phyloP scores from a whole-genome alignment of 1,140 invertebrate genomes.

The Drosophila simulans region DNA sequence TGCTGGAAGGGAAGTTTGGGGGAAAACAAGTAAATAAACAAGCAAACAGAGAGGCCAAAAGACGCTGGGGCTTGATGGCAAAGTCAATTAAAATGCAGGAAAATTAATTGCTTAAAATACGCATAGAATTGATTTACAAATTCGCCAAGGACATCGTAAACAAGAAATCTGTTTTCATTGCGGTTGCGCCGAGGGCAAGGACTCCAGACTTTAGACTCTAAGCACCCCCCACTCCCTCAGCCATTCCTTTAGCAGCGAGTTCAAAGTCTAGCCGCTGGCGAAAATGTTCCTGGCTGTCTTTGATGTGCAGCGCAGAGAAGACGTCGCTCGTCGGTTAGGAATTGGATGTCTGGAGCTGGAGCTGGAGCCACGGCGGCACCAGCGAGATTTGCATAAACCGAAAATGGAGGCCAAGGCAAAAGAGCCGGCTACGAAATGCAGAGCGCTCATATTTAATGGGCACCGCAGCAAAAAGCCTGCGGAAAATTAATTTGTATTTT shows the following conservation, averaged over 20 bases:
- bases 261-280: constrained; percentile 71
- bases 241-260: constrained; percentile 32
- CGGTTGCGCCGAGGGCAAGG: constrained; percentile 63
- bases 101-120: constrained; percentile 80
- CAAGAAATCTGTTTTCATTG: constrained; percentile 82
- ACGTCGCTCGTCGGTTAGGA: background rate
- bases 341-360: constrained; percentile 1
- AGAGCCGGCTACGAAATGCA: constrained; percentile 8
- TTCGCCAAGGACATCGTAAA: constrained; percentile 76
- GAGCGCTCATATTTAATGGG: constrained; percentile 61
- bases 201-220: constrained; percentile 6
- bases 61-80: background rate
- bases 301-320: constrained; percentile 54
- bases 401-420: constrained; percentile 28
- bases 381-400: constrained; percentile 68
- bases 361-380: constrained; percentile 2
- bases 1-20: constrained; percentile 2
- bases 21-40: constrained; percentile 38
- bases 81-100: constrained; percentile 71
- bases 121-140: constrained; percentile 78
- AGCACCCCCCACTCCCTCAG: background rate
- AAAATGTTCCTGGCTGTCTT: constrained; percentile 57
- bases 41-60: constrained; percentile 18
- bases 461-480: constrained; percentile 41
- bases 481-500: constrained; percentile 65